These are phyloP conservation scores for Serranus cabrilla DNA, from an alignment of 2,797 vertebrate species.

Conservation along the genomic window DNA sequence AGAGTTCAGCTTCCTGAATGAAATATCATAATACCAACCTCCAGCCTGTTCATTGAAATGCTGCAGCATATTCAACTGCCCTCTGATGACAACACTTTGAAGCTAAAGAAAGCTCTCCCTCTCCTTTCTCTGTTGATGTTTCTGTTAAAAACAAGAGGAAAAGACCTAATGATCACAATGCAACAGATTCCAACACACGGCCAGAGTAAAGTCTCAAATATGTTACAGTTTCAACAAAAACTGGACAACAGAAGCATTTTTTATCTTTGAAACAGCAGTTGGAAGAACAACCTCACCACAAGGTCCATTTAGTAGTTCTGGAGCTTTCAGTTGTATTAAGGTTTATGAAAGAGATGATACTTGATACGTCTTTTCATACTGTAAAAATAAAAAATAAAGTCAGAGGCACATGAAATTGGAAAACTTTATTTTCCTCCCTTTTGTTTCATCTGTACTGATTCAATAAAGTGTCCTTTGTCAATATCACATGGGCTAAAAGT, in stretches of 20 bases:
- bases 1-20: slow-evolving; percentile 6
- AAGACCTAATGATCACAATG: not conserved
- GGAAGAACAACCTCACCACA: not conserved
- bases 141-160: not conserved
- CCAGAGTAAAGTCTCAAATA: not conserved
- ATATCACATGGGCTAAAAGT: too few species aligned
- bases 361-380: too few species aligned
- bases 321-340: not conserved
- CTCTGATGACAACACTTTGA: not conserved
- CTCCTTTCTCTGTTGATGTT: not conserved
- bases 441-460: too few species aligned
- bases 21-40: slow-evolving; percentile 1
- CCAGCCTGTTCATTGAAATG: not conserved
- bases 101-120: not conserved
- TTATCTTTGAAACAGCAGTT: not conserved
- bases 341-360: too few species aligned
- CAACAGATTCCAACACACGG: not conserved
- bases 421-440: too few species aligned
- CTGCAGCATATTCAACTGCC: not conserved
- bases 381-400: too few species aligned
- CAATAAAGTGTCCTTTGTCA: too few species aligned
- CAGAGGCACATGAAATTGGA: too few species aligned
- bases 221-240: not conserved
- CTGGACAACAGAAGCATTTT: not conserved
- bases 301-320: not conserved